Percentiles rank a stretch among this genome's conserved stretches.
Conservation (phyloP, 2,797 vertebrate species). For the Salarias fasciatus region DNA sequence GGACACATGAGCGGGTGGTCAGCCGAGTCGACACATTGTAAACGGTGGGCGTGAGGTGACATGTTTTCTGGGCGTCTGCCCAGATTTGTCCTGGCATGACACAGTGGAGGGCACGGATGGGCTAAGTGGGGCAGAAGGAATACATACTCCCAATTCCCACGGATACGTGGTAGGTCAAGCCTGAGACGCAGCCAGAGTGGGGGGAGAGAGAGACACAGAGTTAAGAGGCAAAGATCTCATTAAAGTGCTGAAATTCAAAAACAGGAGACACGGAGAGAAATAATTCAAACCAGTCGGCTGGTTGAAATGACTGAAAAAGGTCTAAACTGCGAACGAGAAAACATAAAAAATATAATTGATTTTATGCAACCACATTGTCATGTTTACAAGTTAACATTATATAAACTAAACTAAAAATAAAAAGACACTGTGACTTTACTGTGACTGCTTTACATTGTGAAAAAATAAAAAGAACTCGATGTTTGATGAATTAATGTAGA, state of each 20-base stretch:
- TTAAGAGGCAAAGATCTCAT: constrained; percentile 42
- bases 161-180: constrained; percentile 96
- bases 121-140: constrained; percentile 80
- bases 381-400: not conserved
- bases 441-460: constrained; percentile 3
- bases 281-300: no score
- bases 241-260: constrained; percentile 1
- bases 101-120: constrained; percentile 67
- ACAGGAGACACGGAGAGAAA: not conserved
- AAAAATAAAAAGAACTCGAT: not conserved
- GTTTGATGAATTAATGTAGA: not conserved
- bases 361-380: no score
- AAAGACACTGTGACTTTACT: not conserved
- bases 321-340: no score
- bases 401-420: not conserved
- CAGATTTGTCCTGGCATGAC: constrained; percentile 76
- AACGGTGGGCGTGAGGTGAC: constrained; percentile 70
- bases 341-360: no score
- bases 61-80: constrained; percentile 69
- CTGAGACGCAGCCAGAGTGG: constrained; percentile 84
- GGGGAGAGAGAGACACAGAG: constrained; percentile 56
- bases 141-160: constrained; percentile 98
- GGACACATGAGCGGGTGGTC: constrained; percentile 65
- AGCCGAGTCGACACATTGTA: constrained; percentile 62
- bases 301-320: no score